Percentiles rank a stretch among this genome's conserved stretches.
These are phyloP conservation scores for Trachemys scripta DNA, from an alignment of 2,113 vertebrate species.

Conservation along the genomic window DNA sequence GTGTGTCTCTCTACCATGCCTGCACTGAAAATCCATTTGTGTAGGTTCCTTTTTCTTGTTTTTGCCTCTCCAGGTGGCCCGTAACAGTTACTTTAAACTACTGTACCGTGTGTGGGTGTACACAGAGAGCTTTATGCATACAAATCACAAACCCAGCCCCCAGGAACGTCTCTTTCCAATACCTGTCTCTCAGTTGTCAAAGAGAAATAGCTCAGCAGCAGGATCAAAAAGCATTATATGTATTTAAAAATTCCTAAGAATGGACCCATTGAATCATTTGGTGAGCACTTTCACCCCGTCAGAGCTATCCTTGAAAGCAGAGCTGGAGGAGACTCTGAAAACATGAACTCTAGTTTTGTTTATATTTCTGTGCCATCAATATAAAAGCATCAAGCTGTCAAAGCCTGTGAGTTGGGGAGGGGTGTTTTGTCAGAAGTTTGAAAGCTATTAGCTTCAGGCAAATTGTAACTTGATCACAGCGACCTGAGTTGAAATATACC, in stretches of 20 bases:
- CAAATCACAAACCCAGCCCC: neutral
- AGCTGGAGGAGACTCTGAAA: neutral
- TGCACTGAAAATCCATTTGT: neutral
- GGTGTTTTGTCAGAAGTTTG: neutral
- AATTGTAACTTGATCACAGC: neutral
- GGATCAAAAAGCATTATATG: neutral
- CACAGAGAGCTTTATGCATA: neutral
- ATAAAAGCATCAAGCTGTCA: neutral
- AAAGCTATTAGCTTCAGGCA: neutral
- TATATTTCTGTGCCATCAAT: accelerated
- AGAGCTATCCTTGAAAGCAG: neutral
- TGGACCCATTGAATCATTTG: neutral
- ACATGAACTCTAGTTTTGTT: neutral
- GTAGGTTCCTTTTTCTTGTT: neutral
- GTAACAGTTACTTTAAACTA: neutral
- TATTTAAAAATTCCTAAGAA: neutral
- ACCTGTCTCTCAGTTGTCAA: neutral
- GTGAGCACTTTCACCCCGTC: neutral
- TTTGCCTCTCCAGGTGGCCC: neutral
- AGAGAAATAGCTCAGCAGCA: neutral
- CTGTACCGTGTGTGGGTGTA: neutral
- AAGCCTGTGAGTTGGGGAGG: neutral
- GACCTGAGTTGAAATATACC: neutral
- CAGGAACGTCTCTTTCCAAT: neutral
- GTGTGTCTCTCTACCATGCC: accelerated